Evolutionary conservation across 2,113 vertebrate species (phyloP), one percentile per base, ranked within the genome.

Genomic region (Prolemur simus): DNA sequence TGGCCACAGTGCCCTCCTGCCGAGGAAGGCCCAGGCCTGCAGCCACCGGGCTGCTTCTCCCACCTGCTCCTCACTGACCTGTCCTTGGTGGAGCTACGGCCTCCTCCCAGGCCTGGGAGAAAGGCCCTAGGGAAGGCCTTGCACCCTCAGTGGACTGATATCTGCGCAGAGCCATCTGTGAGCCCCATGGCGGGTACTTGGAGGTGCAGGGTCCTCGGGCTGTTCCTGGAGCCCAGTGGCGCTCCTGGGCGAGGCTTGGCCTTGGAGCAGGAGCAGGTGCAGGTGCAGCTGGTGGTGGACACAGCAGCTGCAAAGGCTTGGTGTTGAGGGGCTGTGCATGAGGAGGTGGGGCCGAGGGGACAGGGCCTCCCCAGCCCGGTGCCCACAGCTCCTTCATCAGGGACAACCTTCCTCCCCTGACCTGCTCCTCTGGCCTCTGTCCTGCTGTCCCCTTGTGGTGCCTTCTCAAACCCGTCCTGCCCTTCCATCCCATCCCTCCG

Each of bases 111-210:
- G 32, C 34, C 8, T 0, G 45, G 64, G 34, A 54, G 45, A 18
- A 17, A 45, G 25, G 37, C 37, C 0, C 3, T 10, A 3, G 25
- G 39, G 68, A 42, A 58, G 37, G 9, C 2, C 10, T 56, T 34
- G 11, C 11, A 52, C 15, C n/a, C 7, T n/a, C 0, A 0, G 15
- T 39, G 29, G 69, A 69, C 17, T 20, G 17, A 64, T 1, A 7
- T 49, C 76, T 42, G n/a, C 77, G 37, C 20, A 8, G 87, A 2
- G 4, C 47, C 20, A n/a, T 32, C 71, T 56, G 34, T 42, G 64
- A 64, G 63, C 47, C 20, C 54, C 7, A 1, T 32, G 86, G 54
- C 12, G 4, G 86, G 37, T 9, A 8, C 87, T 60, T 0, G 11
- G 69, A 71, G 32, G 68, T 52, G 18, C n/a, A 34, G 45, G 42